Evolutionary conservation across 2,113 vertebrate species (phyloP), one percentile per base, ranked within the genome.

Genomic region (Plotosus lineatus): DNA sequence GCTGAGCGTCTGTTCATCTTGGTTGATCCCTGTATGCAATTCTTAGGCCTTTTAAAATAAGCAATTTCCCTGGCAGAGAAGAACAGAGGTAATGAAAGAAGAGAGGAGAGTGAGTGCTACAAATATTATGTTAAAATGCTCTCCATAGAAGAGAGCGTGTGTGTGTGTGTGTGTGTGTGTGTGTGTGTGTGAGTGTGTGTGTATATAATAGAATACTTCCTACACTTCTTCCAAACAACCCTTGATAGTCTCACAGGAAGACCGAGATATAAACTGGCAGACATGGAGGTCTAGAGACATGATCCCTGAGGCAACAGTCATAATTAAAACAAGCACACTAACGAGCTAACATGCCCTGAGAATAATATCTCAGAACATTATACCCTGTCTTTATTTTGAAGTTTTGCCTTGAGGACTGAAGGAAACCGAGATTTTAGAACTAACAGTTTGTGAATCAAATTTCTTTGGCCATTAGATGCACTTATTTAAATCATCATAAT

Each of bases 1-100:
- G 33, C n/a, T 56, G 78, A 33, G 72, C 53, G 71, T 56, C 51
- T 79, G 36, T 19, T n/a, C 15, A 17, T 55, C 51, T 56, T 56
- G 8, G 51, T 3, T 51, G 11, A 51, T 38, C 11, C 51, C 5
- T 38, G 50, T 38, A 6, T 36, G 31, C 26, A 2, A n/a, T 44
- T 55, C 36, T 53, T 33, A 19, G 33, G 26, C 48, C 4, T 36
- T 36, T 36, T 36, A 74, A n/a, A 44, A 60, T 31, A 71, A 69
- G 33, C 28, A 50, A 4, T 68, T 79, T 85, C 77, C 15, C 21
- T 19, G 71, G 46, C 21, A 10, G 26, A 61, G 55, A 73, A 19
- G n/a, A 58, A 58, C 1, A 2, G 26, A 60, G 10, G 2, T 9
- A 36, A 36, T 33, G 15, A 63, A 38, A 63, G 60, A 10, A 36